These are phyloP conservation scores for Chromobotia macracanthus DNA, from an alignment of 2,797 vertebrate genomes.

Conservation along the genomic window DNA sequence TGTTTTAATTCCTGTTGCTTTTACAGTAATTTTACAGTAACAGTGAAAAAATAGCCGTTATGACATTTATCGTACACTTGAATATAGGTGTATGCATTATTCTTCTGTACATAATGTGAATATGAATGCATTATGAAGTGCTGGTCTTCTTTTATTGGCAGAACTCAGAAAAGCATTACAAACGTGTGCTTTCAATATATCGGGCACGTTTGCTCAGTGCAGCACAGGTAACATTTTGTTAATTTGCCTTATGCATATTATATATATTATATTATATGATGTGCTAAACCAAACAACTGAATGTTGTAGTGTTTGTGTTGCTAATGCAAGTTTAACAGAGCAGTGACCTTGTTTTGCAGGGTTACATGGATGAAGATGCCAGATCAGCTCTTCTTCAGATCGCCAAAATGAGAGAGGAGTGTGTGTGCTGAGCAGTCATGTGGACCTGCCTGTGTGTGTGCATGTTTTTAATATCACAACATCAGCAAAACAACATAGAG, in stretches of 20 bases:
- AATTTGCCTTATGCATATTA: neutral
- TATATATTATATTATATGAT: neutral
- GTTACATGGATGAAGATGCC: conserved; percentile 88
- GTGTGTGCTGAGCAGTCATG: conserved; percentile 70
- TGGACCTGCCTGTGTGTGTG: conserved; percentile 4
- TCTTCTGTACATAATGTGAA: neutral
- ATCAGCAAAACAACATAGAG: neutral
- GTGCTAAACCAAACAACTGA: neutral
- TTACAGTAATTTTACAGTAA: neutral
- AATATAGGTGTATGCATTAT: neutral
- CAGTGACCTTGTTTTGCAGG: conserved; percentile 66
- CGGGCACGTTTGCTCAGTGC: conserved; percentile 85
- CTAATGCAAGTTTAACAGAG: neutral
- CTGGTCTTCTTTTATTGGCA: conserved; percentile 47
- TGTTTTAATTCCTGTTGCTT: neutral
- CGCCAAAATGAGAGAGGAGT: conserved; percentile 84
- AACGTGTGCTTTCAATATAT: conserved; percentile 82
- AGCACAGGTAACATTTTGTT: conserved; percentile 65
- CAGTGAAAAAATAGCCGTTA: too few species aligned
- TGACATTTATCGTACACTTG: too few species aligned
- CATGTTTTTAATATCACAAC: neutral
- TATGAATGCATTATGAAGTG: neutral
- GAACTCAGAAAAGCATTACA: conserved; percentile 82
- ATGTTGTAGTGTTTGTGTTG: neutral
- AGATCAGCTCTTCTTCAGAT: conserved; percentile 85